Evolutionary conservation across 2,888 invertebrate genomes (phyloP).

Genomic region (Sphaerophoria rueppellii): DNA sequence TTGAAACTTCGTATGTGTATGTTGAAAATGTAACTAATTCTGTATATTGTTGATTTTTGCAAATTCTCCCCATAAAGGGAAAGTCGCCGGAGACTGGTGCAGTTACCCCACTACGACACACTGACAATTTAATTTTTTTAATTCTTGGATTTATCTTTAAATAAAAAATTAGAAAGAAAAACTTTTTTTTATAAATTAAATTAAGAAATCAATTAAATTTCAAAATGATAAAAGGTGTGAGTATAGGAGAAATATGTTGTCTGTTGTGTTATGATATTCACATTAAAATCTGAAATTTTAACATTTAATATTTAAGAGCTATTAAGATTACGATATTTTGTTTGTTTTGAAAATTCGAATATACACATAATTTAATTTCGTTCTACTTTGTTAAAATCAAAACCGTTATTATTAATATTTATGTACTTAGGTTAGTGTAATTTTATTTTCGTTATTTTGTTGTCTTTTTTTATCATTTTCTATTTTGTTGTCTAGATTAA

Average conservation of each 20-base stretch:
- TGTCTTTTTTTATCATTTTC: slow-evolving; percentile 28
- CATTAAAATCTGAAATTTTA: slow-evolving; percentile 31
- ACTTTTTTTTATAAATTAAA: neutral
- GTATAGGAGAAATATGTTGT: slow-evolving; percentile 33
- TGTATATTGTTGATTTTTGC: too few relatives aligned
- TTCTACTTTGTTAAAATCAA: slow-evolving; percentile 43
- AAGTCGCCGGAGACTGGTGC: too few relatives aligned
- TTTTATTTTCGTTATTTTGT: slow-evolving; percentile 31
- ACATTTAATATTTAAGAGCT: slow-evolving; percentile 18
- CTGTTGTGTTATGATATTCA: slow-evolving; percentile 22
- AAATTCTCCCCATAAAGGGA: too few relatives aligned
- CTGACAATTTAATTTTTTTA: too few relatives aligned
- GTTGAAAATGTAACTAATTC: too few relatives aligned
- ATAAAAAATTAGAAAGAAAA: neutral
- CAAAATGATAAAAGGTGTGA: slow-evolving; percentile 4
- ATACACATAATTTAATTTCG: slow-evolving; percentile 45
- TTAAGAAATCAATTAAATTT: neutral
- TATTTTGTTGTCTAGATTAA: slow-evolving; percentile 44
- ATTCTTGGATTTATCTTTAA: too few relatives aligned
- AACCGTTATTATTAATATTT: slow-evolving; percentile 25
- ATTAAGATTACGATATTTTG: slow-evolving; percentile 15
- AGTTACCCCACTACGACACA: neutral
- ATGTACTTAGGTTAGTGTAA: neutral
- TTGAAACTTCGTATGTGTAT: too few relatives aligned
- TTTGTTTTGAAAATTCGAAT: slow-evolving; percentile 27